Conservation (phyloP, 1,140 invertebrate genomes). For the Helicoverpa zea region DNA sequence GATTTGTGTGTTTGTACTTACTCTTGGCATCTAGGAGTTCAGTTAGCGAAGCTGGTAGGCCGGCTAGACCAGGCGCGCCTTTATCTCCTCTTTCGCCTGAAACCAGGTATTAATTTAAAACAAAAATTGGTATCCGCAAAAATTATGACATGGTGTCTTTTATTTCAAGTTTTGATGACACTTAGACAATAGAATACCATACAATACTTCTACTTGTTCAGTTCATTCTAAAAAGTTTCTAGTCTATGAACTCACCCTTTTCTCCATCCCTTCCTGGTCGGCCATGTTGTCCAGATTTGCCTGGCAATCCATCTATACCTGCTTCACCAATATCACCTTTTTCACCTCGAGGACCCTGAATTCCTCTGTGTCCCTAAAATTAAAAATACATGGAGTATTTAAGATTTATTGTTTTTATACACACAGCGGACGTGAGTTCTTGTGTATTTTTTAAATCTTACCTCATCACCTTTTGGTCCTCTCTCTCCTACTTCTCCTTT, state of each 20-base stretch:
- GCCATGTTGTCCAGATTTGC: constrained; percentile 64
- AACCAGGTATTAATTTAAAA: constrained; percentile 25
- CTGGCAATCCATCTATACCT: constrained; percentile 56
- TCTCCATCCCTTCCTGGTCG: constrained; percentile 60
- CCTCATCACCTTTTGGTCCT: constrained; percentile 61
- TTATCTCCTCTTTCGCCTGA: constrained; percentile 69
- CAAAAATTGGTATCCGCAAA: too few relatives aligned
- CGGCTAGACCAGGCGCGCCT: constrained; percentile 65
- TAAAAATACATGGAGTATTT: neutral
- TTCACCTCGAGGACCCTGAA: constrained; percentile 60
- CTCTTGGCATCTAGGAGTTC: constrained; percentile 62
- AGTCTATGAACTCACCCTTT: constrained; percentile 58
- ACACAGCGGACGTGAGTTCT: neutral
- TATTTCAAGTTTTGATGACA: too few relatives aligned
- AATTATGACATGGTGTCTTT: too few relatives aligned
- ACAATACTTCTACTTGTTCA: too few relatives aligned
- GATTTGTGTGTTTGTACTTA: constrained; percentile 58
- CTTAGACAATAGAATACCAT: too few relatives aligned
- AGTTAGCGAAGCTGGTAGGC: constrained; percentile 67
- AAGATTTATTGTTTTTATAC: neutral
- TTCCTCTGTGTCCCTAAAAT: neutral
- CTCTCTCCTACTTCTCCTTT: constrained; percentile 51
- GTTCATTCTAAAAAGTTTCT: neutral
- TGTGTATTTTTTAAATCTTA: neutral
- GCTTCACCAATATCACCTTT: constrained; percentile 56